Base-by-base conservation (phyloP, 1,140 invertebrate genomes). In the Zaprionus ornatus region DNA sequence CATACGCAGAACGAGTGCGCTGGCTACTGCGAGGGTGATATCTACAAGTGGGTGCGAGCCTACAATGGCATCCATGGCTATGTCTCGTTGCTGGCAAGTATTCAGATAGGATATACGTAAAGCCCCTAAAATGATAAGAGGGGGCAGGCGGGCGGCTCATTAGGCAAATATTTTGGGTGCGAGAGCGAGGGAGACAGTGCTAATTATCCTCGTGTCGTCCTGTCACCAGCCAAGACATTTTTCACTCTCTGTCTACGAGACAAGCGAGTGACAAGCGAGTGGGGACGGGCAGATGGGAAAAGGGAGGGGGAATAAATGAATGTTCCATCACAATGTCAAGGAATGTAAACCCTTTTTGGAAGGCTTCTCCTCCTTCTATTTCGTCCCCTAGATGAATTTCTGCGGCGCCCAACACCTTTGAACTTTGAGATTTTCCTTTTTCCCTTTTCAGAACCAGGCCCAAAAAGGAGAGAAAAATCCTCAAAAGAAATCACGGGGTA, bases 51-150 rank as follows among this genome's bases (percentile, higher is more conserved):
- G 74, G 54, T 91, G 57, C 56, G 74, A 0, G 79, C 77, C 23
- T 92, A 92, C 74, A 92, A 91, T 48, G 67, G 66, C 48, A 73
- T 92, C 21, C 91, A 92, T 63, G 91, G 91, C 12, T 92, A 92
- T 75, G 86, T 92, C 12, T 91, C 91, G 3, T 67, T 92, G 1
- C 54, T 92, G 91, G 91, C 91, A 69, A 92, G 91, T 87, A 45
- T 45, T 45, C 9, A 7, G 37, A n/a, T 45, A 1, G 6, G 17
- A 4, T 37, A 37, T 37, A 37, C 2, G 4, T 13, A 37, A 37
- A 4, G 12, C 40, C n/a, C 40, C 40, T 17, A 55, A 61, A 64
- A 17, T n/a, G 23, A 60, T 60, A 40, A 29, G 21, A n/a, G 6
- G 15, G 17, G 54, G 6, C n/a, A n/a, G n/a, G n/a, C n/a, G n/a